These are phyloP conservation scores for Acrocephalus scirpaceus DNA, from an alignment of 2,797 vertebrate species.

Conservation along the genomic window DNA sequence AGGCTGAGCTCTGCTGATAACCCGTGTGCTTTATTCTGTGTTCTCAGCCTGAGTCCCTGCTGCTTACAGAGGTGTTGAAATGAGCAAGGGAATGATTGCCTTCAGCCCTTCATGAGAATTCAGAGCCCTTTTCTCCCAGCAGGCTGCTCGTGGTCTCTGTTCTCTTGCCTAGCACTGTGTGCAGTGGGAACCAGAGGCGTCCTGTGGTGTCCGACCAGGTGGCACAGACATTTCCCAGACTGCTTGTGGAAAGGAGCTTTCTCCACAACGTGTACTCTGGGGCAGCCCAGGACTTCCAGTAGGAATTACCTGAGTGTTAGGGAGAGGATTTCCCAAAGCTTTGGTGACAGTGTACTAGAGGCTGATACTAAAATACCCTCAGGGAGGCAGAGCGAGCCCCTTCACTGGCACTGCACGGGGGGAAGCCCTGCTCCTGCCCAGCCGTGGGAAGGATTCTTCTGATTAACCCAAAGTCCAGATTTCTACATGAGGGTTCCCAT, in stretches of 20 bases:
- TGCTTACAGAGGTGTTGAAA: background rate
- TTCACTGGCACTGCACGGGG: accelerated
- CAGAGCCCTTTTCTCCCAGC: background rate
- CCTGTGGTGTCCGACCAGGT: accelerated
- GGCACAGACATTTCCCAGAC: background rate
- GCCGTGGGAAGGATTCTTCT: background rate
- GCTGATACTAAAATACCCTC: background rate
- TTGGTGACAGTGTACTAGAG: accelerated
- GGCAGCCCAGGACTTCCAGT: background rate
- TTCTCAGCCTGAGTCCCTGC: background rate
- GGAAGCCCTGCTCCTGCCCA: background rate
- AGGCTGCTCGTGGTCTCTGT: accelerated
- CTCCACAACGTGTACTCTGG: background rate
- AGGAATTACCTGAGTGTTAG: background rate
- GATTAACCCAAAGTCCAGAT: constrained; percentile 33
- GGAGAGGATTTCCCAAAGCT: background rate
- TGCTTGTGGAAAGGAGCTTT: background rate
- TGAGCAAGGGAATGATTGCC: background rate
- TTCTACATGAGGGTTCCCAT: constrained; percentile 34
- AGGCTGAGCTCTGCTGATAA: background rate
- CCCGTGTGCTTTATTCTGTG: background rate
- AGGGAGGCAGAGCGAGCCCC: accelerated
- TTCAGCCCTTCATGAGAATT: background rate
- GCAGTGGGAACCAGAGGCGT: accelerated
- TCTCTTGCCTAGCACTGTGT: background rate